Evolutionary conservation across 2,888 invertebrate genomes (phyloP).

Genomic region (Hesperia comma): DNA sequence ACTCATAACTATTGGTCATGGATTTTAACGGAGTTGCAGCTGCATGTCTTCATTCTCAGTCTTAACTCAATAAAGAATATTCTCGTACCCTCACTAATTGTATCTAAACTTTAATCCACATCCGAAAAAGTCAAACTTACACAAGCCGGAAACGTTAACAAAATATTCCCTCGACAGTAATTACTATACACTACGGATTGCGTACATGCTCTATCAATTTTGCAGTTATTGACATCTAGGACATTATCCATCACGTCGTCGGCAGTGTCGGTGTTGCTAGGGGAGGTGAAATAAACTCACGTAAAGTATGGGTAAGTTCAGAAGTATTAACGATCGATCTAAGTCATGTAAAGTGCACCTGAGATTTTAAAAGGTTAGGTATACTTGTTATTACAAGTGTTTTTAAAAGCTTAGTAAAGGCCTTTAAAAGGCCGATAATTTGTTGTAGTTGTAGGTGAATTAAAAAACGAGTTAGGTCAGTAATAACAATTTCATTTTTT

Average conservation of each 20-base stretch:
- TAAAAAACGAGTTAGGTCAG: too few relatives aligned
- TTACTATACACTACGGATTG: slow-evolving; percentile 43
- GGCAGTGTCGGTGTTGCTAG: not conserved
- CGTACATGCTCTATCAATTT: slow-evolving; percentile 75
- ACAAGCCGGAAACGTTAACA: too few relatives aligned
- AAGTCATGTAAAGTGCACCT: not conserved
- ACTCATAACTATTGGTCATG: too few relatives aligned
- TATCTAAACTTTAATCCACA: not conserved
- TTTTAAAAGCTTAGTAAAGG: too few relatives aligned
- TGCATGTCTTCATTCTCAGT: too few relatives aligned
- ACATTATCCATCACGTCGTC: slow-evolving; percentile 68
- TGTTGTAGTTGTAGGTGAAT: too few relatives aligned
- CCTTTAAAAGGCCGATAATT: too few relatives aligned
- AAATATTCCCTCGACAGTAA: slow-evolving; percentile 21
- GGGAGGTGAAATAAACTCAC: slow-evolving; percentile 4
- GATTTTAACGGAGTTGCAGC: too few relatives aligned
- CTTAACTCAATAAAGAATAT: too few relatives aligned
- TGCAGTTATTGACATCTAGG: slow-evolving; percentile 66
- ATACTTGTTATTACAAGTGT: not conserved
- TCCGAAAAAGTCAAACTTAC: not conserved
- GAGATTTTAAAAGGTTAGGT: slow-evolving; percentile 1
- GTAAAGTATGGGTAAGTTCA: not conserved
- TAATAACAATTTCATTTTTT: too few relatives aligned
- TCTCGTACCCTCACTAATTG: too few relatives aligned
- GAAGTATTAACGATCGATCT: slow-evolving; percentile 10